A percentile compares a stretch with the other conserved stretches of the same genome.
Conservation (phyloP, 2,797 vertebrate genomes). For the Podarcis lilfordi region DNA sequence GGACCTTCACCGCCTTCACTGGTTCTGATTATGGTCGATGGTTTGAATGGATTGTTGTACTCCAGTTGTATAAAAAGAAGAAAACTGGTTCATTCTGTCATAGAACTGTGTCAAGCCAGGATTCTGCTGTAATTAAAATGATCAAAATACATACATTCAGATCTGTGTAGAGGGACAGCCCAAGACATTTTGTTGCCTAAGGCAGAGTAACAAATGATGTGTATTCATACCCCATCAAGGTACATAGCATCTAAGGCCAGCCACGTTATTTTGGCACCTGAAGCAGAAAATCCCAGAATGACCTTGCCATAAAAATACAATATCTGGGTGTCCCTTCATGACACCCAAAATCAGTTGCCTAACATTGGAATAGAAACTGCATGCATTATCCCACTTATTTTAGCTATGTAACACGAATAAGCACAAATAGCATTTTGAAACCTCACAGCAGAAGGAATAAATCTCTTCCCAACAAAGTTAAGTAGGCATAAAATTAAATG, state of each 20-base stretch:
- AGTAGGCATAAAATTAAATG: slow-evolving; percentile 44
- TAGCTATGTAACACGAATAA: neutral
- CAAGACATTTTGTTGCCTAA: neutral
- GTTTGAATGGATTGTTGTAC: neutral
- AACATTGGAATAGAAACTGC: neutral
- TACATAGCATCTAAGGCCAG: neutral
- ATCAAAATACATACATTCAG: neutral
- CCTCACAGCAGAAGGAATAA: slow-evolving; percentile 59
- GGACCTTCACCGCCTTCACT: too few species aligned
- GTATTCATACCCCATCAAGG: neutral
- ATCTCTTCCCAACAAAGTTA: slow-evolving; percentile 17
- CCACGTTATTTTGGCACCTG: neutral
- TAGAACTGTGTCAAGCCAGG: neutral
- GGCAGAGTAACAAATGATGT: neutral
- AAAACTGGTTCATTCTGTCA: neutral
- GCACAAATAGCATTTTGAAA: slow-evolving; percentile 42
- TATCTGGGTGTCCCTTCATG: neutral
- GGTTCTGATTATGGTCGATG: too few species aligned
- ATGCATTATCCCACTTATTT: neutral
- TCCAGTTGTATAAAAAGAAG: neutral
- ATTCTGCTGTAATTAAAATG: neutral
- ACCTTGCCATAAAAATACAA: neutral
- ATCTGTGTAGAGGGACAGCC: too few species aligned
- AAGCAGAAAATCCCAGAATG: neutral
- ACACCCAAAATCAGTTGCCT: neutral